Conservation (phyloP, 2,888 invertebrate genomes). For the Platycheirus albimanus region DNA sequence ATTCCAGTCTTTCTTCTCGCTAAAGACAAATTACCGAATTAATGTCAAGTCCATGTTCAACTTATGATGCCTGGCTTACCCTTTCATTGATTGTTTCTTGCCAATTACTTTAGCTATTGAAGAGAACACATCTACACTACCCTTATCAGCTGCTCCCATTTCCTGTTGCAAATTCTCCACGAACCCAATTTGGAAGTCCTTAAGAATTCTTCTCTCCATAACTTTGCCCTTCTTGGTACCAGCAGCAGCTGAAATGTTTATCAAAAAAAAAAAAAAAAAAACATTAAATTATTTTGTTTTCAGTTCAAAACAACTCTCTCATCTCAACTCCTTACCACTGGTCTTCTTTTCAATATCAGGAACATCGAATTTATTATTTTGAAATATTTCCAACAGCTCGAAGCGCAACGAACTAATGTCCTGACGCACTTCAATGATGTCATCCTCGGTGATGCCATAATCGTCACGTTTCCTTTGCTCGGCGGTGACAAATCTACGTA, state of each 20-base stretch:
- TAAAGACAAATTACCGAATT: constrained; percentile 45
- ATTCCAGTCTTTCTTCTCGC: constrained; percentile 90
- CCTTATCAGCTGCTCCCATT: constrained; percentile 87
- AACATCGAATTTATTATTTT: constrained; percentile 93
- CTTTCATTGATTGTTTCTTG: constrained; percentile 82
- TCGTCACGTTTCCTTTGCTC: constrained; percentile 95
- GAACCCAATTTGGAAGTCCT: constrained; percentile 95
- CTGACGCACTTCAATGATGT: constrained; percentile 98
- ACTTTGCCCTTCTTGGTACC: constrained; percentile 89
- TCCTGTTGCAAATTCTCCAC: constrained; percentile 92
- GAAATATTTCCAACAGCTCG: constrained; percentile 95
- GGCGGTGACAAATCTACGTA: constrained; percentile 94
- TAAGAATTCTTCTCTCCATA: constrained; percentile 92
- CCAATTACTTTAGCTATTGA: constrained; percentile 93
- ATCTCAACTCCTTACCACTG: neutral
- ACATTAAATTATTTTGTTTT: neutral
- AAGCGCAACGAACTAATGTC: constrained; percentile 97
- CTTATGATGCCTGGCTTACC: constrained; percentile 75
- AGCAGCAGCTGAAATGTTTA: constrained; percentile 86
- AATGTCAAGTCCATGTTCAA: neutral
- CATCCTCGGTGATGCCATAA: constrained; percentile 97
- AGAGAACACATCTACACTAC: constrained; percentile 91
- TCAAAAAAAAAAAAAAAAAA: constrained; percentile 76
- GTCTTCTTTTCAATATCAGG: constrained; percentile 88
- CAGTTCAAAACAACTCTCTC: neutral